Percentiles rank a stretch among this genome's conserved stretches.
These are phyloP conservation scores for Sardina pilchardus DNA, from an alignment of 2,113 vertebrate species.

Conservation along the genomic window DNA sequence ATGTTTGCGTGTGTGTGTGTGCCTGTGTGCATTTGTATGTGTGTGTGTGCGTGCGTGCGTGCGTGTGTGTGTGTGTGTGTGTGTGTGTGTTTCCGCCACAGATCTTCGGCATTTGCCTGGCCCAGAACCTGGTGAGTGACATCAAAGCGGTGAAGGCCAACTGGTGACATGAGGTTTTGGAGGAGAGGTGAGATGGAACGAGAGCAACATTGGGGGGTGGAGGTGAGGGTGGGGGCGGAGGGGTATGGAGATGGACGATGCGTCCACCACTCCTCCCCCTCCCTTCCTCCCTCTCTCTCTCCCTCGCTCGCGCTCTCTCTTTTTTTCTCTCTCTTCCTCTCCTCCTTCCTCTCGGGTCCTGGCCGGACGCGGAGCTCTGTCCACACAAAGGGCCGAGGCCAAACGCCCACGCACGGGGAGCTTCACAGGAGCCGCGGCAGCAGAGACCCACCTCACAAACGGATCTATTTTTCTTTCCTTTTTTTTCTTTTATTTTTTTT, in stretches of 20 bases:
- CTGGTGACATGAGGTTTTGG: conserved; percentile 75
- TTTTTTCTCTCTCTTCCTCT: not conserved
- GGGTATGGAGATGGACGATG: no score
- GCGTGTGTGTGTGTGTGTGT: conserved; percentile 18
- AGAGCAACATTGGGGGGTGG: not conserved
- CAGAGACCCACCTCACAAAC: conserved; percentile 46
- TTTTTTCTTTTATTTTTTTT: conserved; percentile 22
- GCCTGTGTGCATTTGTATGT: not conserved
- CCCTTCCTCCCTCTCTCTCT: not conserved
- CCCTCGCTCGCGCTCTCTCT: not conserved
- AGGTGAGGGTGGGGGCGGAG: not conserved
- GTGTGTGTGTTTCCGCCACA: conserved; percentile 55
- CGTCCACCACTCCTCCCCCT: not conserved
- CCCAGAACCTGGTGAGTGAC: conserved; percentile 87
- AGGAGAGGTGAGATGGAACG: conserved; percentile 32
- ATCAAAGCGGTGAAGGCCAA: conserved; percentile 88
- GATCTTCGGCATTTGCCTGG: conserved; percentile 90
- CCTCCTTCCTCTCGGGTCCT: not conserved
- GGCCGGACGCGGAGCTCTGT: not conserved
- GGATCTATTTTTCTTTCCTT: conserved; percentile 36
- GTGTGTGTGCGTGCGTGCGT: not conserved
- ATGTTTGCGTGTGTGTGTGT: not conserved
- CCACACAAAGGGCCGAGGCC: not conserved
- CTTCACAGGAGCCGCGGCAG: no score
- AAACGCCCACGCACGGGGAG: not conserved